Conservation (phyloP, 1,140 invertebrate species). For the Drosophila albomicans region DNA sequence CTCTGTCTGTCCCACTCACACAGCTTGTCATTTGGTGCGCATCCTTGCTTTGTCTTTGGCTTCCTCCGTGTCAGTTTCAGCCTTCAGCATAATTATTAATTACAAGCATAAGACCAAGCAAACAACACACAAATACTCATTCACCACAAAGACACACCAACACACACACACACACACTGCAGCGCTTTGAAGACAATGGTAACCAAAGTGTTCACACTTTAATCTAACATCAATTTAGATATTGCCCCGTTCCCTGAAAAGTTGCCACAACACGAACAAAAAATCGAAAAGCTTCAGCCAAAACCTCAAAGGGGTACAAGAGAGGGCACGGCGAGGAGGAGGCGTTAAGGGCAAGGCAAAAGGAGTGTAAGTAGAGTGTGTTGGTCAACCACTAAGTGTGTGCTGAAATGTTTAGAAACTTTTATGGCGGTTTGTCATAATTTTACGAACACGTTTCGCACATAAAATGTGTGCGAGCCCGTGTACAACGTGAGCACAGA, state of each 20-base stretch:
- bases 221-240: constrained; percentile 45
- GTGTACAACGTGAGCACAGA: constrained; percentile 32
- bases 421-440: constrained; percentile 73
- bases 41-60: constrained; percentile 4
- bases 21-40: neutral
- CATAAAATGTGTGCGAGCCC: constrained; percentile 58
- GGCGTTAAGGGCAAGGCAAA: too few species aligned
- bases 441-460: constrained; percentile 66
- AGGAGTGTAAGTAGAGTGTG: constrained; percentile 1
- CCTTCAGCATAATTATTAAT: constrained; percentile 62
- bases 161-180: constrained; percentile 22
- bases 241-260: constrained; percentile 12
- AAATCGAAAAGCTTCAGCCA: neutral
- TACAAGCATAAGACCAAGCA: constrained; percentile 35
- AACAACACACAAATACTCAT: constrained; percentile 11
- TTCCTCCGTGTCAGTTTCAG: constrained; percentile 16
- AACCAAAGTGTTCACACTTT: constrained; percentile 39
- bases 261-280: constrained; percentile 3
- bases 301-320: constrained; percentile 10
- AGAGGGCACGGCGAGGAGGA: neutral
- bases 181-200: constrained; percentile 14
- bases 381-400: constrained; percentile 51
- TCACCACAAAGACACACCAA: constrained; percentile 7
- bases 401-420: constrained; percentile 74
- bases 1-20: neutral